These are phyloP conservation scores for Sesia bembeciformis DNA, from an alignment of 2,888 invertebrate species.

Conservation along the genomic window DNA sequence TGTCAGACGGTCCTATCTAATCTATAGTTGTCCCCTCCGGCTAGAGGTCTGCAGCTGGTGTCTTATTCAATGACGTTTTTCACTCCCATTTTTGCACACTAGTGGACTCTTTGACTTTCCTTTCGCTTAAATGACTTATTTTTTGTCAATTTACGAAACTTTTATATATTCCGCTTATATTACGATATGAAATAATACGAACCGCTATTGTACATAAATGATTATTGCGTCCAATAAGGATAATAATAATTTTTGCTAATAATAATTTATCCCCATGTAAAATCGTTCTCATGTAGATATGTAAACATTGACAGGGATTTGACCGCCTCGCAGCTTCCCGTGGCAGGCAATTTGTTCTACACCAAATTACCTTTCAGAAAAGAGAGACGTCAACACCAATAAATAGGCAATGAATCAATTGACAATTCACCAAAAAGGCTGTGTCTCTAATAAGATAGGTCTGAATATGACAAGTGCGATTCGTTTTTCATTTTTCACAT, in stretches of 20 bases:
- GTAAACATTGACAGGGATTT: too few species aligned
- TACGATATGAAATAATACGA: too few species aligned
- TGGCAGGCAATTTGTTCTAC: too few species aligned
- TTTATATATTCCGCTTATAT: too few species aligned
- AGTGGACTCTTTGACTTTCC: conserved; percentile 1
- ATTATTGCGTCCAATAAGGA: too few species aligned
- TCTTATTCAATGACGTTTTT: conserved; percentile 8
- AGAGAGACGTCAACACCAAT: conserved; percentile 7
- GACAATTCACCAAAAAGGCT: conserved; percentile 25
- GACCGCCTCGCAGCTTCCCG: too few species aligned
- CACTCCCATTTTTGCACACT: conserved; percentile 9
- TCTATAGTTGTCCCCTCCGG: conserved; percentile 15
- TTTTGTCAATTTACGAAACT: too few species aligned
- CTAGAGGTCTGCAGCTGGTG: conserved; percentile 14
- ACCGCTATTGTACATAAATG: too few species aligned
- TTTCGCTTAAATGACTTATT: neutral
- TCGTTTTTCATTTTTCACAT: conserved; percentile 67
- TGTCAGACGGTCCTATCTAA: conserved; percentile 21
- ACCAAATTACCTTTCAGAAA: neutral
- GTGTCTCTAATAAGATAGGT: conserved; percentile 36
- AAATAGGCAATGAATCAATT: conserved; percentile 19
- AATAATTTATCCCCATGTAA: too few species aligned
- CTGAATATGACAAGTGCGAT: conserved; percentile 59
- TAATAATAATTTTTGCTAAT: too few species aligned
- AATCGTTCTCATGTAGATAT: too few species aligned